phyloP scores from a whole-genome alignment of 2,113 vertebrate species.

The Hippocampus barbouri region DNA sequence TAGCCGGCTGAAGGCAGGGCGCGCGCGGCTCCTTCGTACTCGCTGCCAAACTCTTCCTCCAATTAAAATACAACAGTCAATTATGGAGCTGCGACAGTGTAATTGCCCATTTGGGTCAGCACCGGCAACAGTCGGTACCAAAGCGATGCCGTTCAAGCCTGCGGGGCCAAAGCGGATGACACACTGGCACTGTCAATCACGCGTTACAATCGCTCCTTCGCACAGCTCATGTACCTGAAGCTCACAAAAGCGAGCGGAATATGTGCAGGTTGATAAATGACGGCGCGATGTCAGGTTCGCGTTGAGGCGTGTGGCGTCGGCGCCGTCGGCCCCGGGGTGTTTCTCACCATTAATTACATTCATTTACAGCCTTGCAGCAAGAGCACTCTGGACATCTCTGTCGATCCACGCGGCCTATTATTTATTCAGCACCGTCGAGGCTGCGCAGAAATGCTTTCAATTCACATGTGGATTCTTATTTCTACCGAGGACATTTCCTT shows the following conservation, averaged over 20 bases:
- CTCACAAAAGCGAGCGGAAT: neutral
- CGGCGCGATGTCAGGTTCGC: neutral
- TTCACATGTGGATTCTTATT: neutral
- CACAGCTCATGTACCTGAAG: conserved; percentile 38
- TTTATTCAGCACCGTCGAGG: neutral
- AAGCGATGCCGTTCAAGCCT: conserved; percentile 45
- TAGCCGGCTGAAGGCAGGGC: conserved; percentile 54
- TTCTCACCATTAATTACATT: conserved; percentile 1
- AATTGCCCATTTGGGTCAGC: conserved; percentile 48
- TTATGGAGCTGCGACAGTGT: conserved; percentile 43
- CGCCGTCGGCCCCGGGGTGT: neutral
- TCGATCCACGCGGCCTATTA: neutral
- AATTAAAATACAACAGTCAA: conserved; percentile 71
- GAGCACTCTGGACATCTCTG: neutral
- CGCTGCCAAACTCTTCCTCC: conserved; percentile 49
- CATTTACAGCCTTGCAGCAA: neutral
- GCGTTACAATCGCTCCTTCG: conserved; percentile 13
- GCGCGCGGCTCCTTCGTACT: conserved; percentile 56
- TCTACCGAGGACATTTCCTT: neutral
- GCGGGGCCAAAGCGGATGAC: conserved; percentile 37
- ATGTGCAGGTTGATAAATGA: neutral
- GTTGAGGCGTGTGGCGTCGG: neutral
- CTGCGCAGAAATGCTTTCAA: neutral
- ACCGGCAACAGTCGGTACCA: conserved; percentile 18
- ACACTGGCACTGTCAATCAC: conserved; percentile 48